A percentile compares a stretch with the other conserved stretches of the same genome.
Conservation (phyloP, 2,113 vertebrate genomes). For the Erythrocercus mccallii region DNA sequence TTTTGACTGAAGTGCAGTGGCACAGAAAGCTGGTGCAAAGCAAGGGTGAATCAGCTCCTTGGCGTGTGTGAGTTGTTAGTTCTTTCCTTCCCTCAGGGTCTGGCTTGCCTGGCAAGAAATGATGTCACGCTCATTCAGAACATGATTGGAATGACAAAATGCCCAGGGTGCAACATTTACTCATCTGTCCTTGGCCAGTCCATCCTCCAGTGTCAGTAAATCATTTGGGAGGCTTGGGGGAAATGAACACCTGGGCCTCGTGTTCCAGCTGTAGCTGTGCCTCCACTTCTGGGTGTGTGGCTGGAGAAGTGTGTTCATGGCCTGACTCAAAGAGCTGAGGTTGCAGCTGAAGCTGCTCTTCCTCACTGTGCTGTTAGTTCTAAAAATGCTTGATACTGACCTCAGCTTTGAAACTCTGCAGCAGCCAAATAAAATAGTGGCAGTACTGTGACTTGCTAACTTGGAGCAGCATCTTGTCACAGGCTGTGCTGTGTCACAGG, state of each 20-base stretch:
- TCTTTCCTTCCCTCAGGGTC: background rate
- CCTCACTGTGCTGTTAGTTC: background rate
- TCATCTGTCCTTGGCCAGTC: background rate
- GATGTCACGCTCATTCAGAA: background rate
- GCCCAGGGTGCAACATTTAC: background rate
- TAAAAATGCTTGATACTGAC: background rate
- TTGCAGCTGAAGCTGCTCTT: constrained; percentile 14
- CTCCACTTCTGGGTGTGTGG: background rate
- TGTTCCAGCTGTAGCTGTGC: background rate
- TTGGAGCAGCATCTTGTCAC: background rate
- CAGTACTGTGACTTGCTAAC: background rate
- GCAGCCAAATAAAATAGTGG: background rate
- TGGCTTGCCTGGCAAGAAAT: background rate
- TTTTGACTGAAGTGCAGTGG: background rate
- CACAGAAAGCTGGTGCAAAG: background rate
- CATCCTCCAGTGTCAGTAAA: background rate
- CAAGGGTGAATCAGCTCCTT: background rate
- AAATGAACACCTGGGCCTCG: background rate
- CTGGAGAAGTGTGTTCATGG: background rate
- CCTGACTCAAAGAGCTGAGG: background rate
- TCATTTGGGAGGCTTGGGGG: background rate
- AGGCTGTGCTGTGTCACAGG: background rate
- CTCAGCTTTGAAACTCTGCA: background rate
- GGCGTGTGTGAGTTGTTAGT: background rate
- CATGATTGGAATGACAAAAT: background rate